Percentiles rank a stretch among this genome's conserved stretches.
phyloP scores from a whole-genome alignment of 2,888 invertebrate species.

The Smittia sp. region DNA sequence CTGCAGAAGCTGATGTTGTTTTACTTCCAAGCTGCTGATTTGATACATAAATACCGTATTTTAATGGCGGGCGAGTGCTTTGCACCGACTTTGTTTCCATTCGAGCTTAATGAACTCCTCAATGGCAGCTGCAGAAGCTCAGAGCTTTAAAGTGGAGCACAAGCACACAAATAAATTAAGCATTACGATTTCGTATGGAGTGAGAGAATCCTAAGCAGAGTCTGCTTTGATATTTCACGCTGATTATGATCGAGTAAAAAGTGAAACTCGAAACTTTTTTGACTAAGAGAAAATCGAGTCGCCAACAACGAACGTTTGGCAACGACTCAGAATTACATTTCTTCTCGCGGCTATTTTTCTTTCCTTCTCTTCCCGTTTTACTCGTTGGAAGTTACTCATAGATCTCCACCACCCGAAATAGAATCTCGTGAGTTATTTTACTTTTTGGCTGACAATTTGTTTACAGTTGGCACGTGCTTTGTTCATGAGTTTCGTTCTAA shows the following conservation, averaged over 20 bases:
- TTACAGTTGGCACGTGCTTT: constrained; percentile 24
- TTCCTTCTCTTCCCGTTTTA: no score
- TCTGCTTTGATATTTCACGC: no score
- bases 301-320: background rate
- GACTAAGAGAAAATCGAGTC: background rate
- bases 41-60: constrained; percentile 1
- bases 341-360: background rate
- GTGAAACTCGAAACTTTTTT: no score
- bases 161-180: no score
- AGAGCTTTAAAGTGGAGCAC: no score
- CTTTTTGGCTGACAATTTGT: background rate
- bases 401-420: no score
- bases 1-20: background rate
- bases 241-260: no score
- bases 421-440: background rate
- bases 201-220: no score
- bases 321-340: constrained; percentile 11
- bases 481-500: no score
- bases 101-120: constrained; percentile 20
- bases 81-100: background rate
- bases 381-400: no score
- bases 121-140: background rate
- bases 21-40: background rate
- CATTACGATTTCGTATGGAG: no score
- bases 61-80: background rate